Base-by-base conservation (phyloP, 2,888 invertebrate species). In the Blastobasis adustella region DNA sequence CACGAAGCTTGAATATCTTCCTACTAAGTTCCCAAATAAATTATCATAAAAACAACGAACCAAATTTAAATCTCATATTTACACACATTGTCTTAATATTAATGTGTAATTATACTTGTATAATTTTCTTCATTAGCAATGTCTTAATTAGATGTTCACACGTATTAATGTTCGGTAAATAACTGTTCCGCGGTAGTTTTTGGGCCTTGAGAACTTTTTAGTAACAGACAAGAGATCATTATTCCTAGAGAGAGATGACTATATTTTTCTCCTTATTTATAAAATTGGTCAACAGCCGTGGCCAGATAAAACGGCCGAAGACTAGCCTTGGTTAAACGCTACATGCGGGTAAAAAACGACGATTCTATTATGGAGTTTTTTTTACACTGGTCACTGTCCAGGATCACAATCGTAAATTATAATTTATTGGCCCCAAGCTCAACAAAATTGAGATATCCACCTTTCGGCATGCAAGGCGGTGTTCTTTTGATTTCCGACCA, bases 381-480 rank as follows among this genome's bases (percentile, higher is more conserved):
- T 87, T 87, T 80, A 74, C 70, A 60, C 57, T 62, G 61, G 63
- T 61, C 70, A 63, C 67, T 67, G 71, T 65, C 78, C 74, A 79
- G 69, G 64, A 79, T 73, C 68, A 74, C 76, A 77, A 80, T 79
- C 82, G 79, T 87, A 87, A 86, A 86, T 85, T 87, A 87, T 87
- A 86, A 86, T 86, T 86, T 85, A 84, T 76, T 74, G 74, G 73
- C 73, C 69, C 60, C 59, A 69, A 76, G 74, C 71, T 71, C 75
- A 73, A 70, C 71, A 67, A 77, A 88, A 88, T 88, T 83, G 81
- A 88, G 88, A 84, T 83, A 87, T 88, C 85, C 69, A 72, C 62
- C 65, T 62, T 70, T 70, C 65, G 62, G 69, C 69, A 73, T 78
- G 76, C 71, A 69, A 56, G 79, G 76, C 86, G 87, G 87, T 71